These are phyloP conservation scores for Cerastis leucographa DNA, from an alignment of 2,888 invertebrate species.

Conservation along the genomic window DNA sequence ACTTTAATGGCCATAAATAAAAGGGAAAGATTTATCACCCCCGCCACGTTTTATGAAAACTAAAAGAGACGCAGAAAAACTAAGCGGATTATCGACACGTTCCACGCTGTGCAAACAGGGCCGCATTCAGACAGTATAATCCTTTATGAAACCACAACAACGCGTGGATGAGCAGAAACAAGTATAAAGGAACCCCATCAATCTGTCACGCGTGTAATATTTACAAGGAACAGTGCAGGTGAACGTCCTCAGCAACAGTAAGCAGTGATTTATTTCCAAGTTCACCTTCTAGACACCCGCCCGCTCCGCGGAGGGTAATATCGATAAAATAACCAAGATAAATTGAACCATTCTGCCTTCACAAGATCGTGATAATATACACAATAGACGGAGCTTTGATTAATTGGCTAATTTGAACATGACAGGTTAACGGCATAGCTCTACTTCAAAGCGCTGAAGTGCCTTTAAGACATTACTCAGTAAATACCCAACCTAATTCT, in stretches of 20 bases:
- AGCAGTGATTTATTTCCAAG: conserved; percentile 82
- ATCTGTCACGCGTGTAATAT: conserved; percentile 70
- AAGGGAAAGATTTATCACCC: conserved; percentile 34
- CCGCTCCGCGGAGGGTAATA: conserved; percentile 71
- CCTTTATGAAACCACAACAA: conserved; percentile 57
- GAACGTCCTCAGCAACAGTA: conserved; percentile 79
- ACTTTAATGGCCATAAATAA: conserved; percentile 14
- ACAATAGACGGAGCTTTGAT: conserved; percentile 68
- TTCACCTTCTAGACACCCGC: conserved; percentile 73
- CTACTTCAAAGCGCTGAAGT: conserved; percentile 65
- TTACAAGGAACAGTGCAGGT: conserved; percentile 77
- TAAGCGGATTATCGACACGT: conserved; percentile 62
- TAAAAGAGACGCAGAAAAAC: conserved; percentile 41
- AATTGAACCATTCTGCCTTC: conserved; percentile 69
- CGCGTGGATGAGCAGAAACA: conserved; percentile 56
- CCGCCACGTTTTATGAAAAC: conserved; percentile 28
- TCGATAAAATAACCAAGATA: conserved; percentile 71
- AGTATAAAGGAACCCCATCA: conserved; percentile 67
- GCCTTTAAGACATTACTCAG: conserved; percentile 58
- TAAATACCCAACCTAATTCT: conserved; percentile 66
- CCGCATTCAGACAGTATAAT: conserved; percentile 53
- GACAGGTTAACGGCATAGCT: conserved; percentile 75
- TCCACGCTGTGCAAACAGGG: conserved; percentile 28
- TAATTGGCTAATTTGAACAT: conserved; percentile 75
- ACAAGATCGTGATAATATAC: conserved; percentile 67